Evolutionary conservation across 2,797 vertebrate genomes (phyloP).

Genomic region (Huso huso): DNA sequence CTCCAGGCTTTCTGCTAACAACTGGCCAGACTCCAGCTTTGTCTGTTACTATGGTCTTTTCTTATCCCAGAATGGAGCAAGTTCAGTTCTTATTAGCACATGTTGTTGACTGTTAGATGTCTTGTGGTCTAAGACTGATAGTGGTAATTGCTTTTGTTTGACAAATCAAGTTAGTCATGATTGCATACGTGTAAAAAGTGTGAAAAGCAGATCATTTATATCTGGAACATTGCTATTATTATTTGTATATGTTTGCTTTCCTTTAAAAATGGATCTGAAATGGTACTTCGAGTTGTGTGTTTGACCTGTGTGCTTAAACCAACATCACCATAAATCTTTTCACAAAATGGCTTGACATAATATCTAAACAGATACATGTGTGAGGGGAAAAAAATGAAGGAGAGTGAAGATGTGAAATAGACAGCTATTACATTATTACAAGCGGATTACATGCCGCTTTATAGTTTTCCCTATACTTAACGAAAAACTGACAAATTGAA

Average conservation of each 20-base stretch:
- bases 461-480: too few relatives aligned
- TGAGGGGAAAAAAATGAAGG: constrained; percentile 26
- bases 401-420: constrained; percentile 31
- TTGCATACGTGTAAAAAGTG: constrained; percentile 35
- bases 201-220: constrained; percentile 33
- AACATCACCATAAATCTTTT: constrained; percentile 35
- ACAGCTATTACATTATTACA: too few relatives aligned
- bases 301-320: constrained; percentile 33
- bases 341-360: constrained; percentile 27
- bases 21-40: constrained; percentile 53
- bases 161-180: constrained; percentile 40
- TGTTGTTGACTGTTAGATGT: constrained; percentile 40
- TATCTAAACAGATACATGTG: constrained; percentile 39
- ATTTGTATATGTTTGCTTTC: constrained; percentile 37
- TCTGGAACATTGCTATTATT: constrained; percentile 34
- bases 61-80: constrained; percentile 40
- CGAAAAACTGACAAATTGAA: too few relatives aligned
- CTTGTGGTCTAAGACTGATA: constrained; percentile 43
- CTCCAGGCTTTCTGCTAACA: constrained; percentile 30
- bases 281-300: constrained; percentile 29
- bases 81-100: constrained; percentile 44
- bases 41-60: constrained; percentile 47
- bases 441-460: too few relatives aligned
- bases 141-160: constrained; percentile 47
- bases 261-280: constrained; percentile 35